These are phyloP conservation scores for Platalea minor DNA, from an alignment of 2,797 vertebrate species.

Conservation along the genomic window DNA sequence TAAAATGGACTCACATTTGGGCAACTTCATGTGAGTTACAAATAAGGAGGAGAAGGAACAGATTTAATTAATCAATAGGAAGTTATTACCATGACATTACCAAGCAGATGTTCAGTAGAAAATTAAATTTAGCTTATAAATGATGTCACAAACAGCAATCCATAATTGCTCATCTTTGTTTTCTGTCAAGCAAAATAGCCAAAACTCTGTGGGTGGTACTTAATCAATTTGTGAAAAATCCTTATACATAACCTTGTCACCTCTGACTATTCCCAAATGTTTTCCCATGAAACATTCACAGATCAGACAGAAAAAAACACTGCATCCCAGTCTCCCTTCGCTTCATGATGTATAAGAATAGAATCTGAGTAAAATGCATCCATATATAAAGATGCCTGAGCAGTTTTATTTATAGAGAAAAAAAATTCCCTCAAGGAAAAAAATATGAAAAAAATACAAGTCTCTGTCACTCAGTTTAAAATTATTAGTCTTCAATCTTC, in stretches of 20 bases:
- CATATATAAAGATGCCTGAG: neutral
- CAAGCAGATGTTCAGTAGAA: slow-evolving; percentile 76
- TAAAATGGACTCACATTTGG: slow-evolving; percentile 16
- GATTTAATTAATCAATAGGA: slow-evolving; percentile 76
- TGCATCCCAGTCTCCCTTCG: neutral
- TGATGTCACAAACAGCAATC: slow-evolving; percentile 73
- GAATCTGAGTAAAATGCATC: slow-evolving; percentile 1
- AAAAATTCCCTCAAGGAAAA: neutral
- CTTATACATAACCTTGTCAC: slow-evolving; percentile 28
- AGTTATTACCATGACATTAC: slow-evolving; percentile 81
- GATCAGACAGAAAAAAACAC: neutral
- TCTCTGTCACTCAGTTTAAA: neutral
- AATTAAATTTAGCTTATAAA: slow-evolving; percentile 79
- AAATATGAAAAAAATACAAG: neutral
- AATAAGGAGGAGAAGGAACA: slow-evolving; percentile 59
- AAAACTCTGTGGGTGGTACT: slow-evolving; percentile 33
- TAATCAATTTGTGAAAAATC: slow-evolving; percentile 10
- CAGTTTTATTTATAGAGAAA: neutral
- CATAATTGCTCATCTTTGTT: slow-evolving; percentile 73
- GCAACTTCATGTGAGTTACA: slow-evolving; percentile 54
- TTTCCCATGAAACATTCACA: slow-evolving; percentile 1
- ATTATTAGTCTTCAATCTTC: neutral
- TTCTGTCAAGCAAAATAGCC: slow-evolving; percentile 58
- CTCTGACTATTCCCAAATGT: neutral
- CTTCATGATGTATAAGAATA: neutral